phyloP scores from a whole-genome alignment of 2,113 vertebrate species.

The Aplodontia rufa region DNA sequence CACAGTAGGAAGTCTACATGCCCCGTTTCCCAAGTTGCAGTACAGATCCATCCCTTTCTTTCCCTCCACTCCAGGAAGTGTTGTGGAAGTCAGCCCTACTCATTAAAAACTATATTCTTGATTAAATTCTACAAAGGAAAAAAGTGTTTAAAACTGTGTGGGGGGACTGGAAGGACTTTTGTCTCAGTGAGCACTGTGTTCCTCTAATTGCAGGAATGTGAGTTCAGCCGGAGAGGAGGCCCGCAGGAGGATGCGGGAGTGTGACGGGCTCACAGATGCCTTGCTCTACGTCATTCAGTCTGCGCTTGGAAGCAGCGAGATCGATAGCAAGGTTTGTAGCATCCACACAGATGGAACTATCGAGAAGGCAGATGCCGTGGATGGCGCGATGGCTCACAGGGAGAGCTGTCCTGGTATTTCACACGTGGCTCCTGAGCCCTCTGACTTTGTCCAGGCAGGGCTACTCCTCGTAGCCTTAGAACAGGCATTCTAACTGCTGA shows the following conservation, averaged over 20 bases:
- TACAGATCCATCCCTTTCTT: background rate
- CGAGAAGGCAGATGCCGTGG: accelerated
- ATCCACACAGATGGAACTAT: constrained; percentile 33
- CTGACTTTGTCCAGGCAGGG: accelerated
- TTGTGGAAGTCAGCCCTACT: background rate
- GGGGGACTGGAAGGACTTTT: background rate
- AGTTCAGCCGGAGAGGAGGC: constrained; percentile 99
- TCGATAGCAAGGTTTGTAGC: constrained; percentile 98
- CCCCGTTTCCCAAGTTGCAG: accelerated
- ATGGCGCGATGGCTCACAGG: accelerated
- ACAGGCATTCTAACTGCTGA: background rate
- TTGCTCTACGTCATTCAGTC: constrained; percentile 98
- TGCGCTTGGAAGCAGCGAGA: constrained; percentile 97
- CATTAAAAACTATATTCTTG: background rate
- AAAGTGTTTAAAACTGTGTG: background rate
- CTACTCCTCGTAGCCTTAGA: background rate
- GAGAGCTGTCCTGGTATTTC: accelerated
- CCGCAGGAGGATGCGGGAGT: constrained; percentile 97
- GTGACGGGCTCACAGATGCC: constrained; percentile 97
- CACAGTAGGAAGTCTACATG: accelerated
- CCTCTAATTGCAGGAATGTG: constrained; percentile 92
- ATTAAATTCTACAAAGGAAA: background rate
- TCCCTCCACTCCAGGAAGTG: background rate
- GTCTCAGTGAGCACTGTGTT: background rate
- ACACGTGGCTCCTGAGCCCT: background rate